Evolutionary conservation across 1,140 invertebrate species (phyloP), one percentile per base, ranked within the genome.

Genomic region (Colletes latitarsis): DNA sequence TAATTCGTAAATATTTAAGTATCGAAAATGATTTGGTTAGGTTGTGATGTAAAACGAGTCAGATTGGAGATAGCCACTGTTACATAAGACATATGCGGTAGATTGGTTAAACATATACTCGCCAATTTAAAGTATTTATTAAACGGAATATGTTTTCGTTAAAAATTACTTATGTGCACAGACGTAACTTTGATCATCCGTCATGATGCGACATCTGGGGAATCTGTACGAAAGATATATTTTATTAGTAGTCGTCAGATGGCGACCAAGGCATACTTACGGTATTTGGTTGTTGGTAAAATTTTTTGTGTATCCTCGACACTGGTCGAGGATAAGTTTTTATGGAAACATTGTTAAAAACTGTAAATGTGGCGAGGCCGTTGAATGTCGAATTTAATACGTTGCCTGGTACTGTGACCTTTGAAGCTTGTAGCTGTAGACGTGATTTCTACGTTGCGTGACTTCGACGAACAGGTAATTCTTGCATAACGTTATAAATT

Each of bases 211-310:
- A 12, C 76, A 71, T 62, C 76, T 77, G 6, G 3, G 0, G 17
- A 1, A 1, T 1, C 1, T 0, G 1, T 6, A 0, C 1, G 21
- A 10, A 55, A 62, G 5, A 6, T 19, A 19, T 17, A 30, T 60
- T 62, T 62, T 43, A 0, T 12, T 12, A 0, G 8, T 12, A 2
- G 14, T 12, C 3, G 15, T 6, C 17, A 71, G 67, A 15, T 77
- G 67, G 57, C 76, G 14, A 21, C 17, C 4, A 15, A 21, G 8
- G 4, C 3, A 10, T 6, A 30, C 46, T 62, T 5, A 71, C 57
- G 19, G n/a, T 49, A 10, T 12, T 55, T 49, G 21, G 14, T 78
- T 55, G 69, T 14, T 17, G 77, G 41, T 78, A 78, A 64, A 1
- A 3, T 78, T 72, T 78, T 78, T 78, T 78, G 21, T 4, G 1